phyloP scores from a whole-genome alignment of 2,888 invertebrate species.

The Rhagonycha lutea region DNA sequence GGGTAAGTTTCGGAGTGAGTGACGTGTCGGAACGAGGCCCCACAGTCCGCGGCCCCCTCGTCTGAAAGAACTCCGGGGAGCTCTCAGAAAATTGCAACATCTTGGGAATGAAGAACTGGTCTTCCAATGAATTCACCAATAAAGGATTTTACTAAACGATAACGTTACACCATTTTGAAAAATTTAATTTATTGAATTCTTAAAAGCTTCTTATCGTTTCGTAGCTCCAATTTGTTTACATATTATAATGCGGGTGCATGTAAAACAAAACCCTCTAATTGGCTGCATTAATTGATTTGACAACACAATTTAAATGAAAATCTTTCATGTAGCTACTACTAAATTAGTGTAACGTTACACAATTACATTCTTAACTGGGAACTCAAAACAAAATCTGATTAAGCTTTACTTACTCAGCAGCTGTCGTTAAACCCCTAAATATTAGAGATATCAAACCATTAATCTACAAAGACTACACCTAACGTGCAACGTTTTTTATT shows the following conservation, averaged over 20 bases:
- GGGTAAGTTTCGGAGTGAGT: slow-evolving; percentile 60
- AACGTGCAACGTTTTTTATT: neutral
- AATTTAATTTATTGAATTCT: neutral
- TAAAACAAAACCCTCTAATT: neutral
- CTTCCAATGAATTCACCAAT: slow-evolving; percentile 39
- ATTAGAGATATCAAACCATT: neutral
- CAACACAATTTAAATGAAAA: neutral
- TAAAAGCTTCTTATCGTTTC: neutral
- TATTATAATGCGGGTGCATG: neutral
- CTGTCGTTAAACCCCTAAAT: neutral
- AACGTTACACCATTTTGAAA: slow-evolving; percentile 18
- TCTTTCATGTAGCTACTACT: neutral
- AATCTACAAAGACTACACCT: neutral
- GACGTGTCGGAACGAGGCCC: slow-evolving; percentile 54
- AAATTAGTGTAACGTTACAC: neutral
- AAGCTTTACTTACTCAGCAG: neutral
- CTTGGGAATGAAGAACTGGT: slow-evolving; percentile 47
- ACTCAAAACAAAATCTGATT: neutral
- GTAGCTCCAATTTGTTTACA: neutral
- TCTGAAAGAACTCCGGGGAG: slow-evolving; percentile 54
- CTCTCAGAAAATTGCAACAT: slow-evolving; percentile 58
- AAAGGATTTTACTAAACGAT: slow-evolving; percentile 36
- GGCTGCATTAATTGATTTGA: neutral
- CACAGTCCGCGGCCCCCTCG: slow-evolving; percentile 49
- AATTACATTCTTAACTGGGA: neutral